Percentiles rank a stretch among this genome's conserved stretches.
phyloP scores from a whole-genome alignment of 2,797 vertebrate genomes.

The Chloroceryle amazona region DNA sequence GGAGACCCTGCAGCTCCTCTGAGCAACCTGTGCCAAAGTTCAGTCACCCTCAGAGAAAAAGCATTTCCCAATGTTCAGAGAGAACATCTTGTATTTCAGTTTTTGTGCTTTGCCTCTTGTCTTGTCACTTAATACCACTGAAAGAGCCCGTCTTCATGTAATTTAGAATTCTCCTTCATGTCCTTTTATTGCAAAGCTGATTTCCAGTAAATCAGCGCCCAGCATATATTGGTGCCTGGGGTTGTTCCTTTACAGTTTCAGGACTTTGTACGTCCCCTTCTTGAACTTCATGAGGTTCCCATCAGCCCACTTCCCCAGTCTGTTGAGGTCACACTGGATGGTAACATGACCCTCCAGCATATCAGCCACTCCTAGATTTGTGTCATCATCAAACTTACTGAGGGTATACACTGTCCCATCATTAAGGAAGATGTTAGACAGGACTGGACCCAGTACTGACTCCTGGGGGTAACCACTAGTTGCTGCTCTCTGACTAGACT shows the following conservation, averaged over 20 bases:
- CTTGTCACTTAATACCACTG: background rate
- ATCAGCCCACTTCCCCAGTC: background rate
- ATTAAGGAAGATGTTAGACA: background rate
- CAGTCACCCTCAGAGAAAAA: background rate
- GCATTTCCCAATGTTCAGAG: background rate
- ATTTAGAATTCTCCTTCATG: background rate
- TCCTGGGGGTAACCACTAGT: background rate
- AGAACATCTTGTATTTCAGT: background rate
- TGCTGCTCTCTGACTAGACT: background rate
- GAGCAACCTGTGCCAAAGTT: background rate
- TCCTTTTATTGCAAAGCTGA: background rate
- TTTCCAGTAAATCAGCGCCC: background rate
- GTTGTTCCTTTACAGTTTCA: background rate
- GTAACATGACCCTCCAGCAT: background rate
- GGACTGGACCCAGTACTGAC: no score
- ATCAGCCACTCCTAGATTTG: background rate
- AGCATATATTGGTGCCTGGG: background rate
- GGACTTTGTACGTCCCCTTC: background rate
- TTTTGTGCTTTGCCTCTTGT: background rate
- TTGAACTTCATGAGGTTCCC: background rate
- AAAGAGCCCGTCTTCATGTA: background rate
- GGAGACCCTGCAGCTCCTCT: background rate
- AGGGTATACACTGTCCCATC: background rate
- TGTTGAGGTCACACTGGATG: background rate
- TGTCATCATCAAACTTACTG: background rate